These are phyloP conservation scores for Melanocharis versteri DNA, from an alignment of 2,113 vertebrate species.

Conservation along the genomic window DNA sequence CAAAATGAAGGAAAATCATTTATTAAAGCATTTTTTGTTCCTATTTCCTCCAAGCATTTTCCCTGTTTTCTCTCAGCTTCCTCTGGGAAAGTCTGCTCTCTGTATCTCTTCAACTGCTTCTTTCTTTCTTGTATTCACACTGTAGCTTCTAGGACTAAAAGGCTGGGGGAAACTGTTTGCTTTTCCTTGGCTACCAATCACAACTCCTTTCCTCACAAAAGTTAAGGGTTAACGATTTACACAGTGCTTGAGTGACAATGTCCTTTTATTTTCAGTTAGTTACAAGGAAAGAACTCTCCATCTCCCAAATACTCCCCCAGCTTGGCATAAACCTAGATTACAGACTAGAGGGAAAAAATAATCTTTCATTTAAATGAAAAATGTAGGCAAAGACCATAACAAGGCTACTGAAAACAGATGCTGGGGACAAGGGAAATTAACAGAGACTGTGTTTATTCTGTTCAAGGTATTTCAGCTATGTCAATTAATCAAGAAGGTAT, in stretches of 20 bases:
- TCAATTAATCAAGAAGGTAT: not conserved
- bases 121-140: not conserved
- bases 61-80: not conserved
- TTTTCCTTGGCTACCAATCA: not conserved
- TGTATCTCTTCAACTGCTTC: not conserved
- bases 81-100: not conserved
- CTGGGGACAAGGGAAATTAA: not conserved
- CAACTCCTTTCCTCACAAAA: not conserved
- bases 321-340: not conserved
- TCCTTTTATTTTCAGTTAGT: not conserved
- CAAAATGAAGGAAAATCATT: not conserved
- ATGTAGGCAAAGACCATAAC: not conserved
- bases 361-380: not conserved
- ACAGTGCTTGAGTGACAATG: not conserved
- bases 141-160: not conserved
- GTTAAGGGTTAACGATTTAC: not conserved
- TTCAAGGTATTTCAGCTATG: not conserved
- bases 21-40: not conserved
- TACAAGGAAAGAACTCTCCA: not conserved
- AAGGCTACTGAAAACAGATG: not conserved
- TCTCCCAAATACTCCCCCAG: not conserved
- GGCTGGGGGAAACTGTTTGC: not conserved
- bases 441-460: not conserved
- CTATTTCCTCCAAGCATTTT: not conserved
- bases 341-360: not conserved